A percentile compares a stretch with the other conserved stretches of the same genome.
Conservation (phyloP, 1,140 invertebrate species). For the Papilio polyxenes region DNA sequence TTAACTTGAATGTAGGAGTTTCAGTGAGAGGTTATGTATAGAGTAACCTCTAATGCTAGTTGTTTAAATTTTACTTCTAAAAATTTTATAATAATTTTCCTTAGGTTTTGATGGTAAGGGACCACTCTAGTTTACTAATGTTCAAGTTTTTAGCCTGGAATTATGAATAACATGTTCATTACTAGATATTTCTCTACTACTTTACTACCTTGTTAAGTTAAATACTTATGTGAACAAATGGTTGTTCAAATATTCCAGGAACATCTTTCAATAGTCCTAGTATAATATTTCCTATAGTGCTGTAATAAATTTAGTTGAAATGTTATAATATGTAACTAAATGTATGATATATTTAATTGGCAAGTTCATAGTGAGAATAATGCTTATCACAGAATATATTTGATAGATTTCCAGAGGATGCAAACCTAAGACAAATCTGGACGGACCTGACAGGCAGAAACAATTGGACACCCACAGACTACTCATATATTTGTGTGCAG, state of each 20-base stretch:
- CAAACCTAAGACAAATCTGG: constrained; percentile 66
- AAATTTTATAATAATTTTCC: too few relatives aligned
- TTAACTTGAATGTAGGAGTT: neutral
- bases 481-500: constrained; percentile 73
- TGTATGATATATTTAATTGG: neutral
- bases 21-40: neutral
- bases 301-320: neutral
- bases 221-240: too few relatives aligned
- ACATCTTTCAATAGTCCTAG: neutral
- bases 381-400: constrained; percentile 2
- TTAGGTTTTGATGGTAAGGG: too few relatives aligned
- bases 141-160: too few relatives aligned
- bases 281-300: too few relatives aligned
- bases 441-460: constrained; percentile 73
- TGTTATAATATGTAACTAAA: neutral
- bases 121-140: too few relatives aligned
- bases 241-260: neutral
- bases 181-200: too few relatives aligned
- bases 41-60: neutral
- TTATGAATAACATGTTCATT: too few relatives aligned
- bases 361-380: neutral
- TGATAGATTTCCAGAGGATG: constrained; percentile 70
- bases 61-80: too few relatives aligned
- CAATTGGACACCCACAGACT: constrained; percentile 76
- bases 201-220: too few relatives aligned